Percentiles rank a stretch among this genome's conserved stretches.
phyloP scores from a whole-genome alignment of 2,888 invertebrate genomes.

The Axea sp. region DNA sequence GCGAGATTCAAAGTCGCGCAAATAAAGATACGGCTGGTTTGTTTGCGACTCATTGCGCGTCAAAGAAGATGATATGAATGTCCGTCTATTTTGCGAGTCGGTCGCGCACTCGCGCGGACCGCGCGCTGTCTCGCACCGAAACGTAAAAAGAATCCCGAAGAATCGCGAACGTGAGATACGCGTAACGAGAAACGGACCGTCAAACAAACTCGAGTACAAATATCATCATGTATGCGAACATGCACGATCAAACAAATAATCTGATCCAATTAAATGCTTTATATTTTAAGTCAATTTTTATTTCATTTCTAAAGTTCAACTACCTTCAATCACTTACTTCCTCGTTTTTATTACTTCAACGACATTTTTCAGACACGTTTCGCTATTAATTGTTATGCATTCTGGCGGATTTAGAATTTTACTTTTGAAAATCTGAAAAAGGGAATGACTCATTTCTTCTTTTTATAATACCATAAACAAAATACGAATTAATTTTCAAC shows the following conservation, averaged over 20 bases:
- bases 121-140: constrained; percentile 39
- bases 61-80: constrained; percentile 70
- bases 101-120: constrained; percentile 24
- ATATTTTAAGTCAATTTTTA: too few species aligned
- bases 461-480: too few species aligned
- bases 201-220: constrained; percentile 50
- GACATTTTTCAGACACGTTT: too few species aligned
- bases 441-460: too few species aligned
- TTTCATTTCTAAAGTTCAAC: too few species aligned
- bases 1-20: constrained; percentile 78
- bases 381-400: too few species aligned
- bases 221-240: constrained; percentile 3
- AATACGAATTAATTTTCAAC: too few species aligned
- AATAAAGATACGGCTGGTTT: constrained; percentile 75
- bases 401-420: too few species aligned
- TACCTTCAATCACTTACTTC: too few species aligned
- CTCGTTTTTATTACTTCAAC: too few species aligned
- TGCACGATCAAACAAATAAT: constrained; percentile 14
- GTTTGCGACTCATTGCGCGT: constrained; percentile 77
- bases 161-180: constrained; percentile 34
- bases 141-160: constrained; percentile 44
- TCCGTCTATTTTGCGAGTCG: constrained; percentile 49
- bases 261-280: constrained; percentile 21
- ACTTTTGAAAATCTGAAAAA: too few species aligned
- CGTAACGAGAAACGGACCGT: constrained; percentile 52